Evolutionary conservation across 2,888 invertebrate species (phyloP).

Genomic region (Dascillus cervinus): DNA sequence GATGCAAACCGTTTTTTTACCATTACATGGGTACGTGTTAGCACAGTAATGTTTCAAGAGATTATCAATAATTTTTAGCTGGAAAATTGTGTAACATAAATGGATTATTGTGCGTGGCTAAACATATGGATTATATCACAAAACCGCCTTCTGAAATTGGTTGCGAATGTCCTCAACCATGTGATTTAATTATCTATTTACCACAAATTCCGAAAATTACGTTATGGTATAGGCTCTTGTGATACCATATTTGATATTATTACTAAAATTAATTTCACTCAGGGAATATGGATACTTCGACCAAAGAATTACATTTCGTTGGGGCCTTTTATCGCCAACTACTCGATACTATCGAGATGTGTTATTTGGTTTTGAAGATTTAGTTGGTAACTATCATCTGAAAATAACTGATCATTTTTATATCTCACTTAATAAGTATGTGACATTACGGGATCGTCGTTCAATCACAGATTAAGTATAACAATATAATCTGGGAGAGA

Average conservation of each 20-base stretch:
- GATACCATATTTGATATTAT: neutral
- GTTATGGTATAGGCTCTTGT: slow-evolving; percentile 32
- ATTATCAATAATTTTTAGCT: slow-evolving; percentile 26
- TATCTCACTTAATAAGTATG: too few species aligned
- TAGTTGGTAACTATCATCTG: slow-evolving; percentile 45
- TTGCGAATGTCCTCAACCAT: slow-evolving; percentile 44
- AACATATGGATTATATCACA: slow-evolving; percentile 35
- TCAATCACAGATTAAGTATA: too few species aligned
- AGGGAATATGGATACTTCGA: slow-evolving; percentile 39
- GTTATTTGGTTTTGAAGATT: slow-evolving; percentile 56
- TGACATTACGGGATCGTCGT: too few species aligned
- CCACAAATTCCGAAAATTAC: slow-evolving; percentile 36
- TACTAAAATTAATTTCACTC: neutral
- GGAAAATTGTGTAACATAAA: slow-evolving; percentile 45
- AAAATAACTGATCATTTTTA: too few species aligned
- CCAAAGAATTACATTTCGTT: slow-evolving; percentile 45
- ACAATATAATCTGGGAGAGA: too few species aligned
- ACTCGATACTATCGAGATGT: slow-evolving; percentile 53
- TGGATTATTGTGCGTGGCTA: slow-evolving; percentile 49
- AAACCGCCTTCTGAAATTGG: slow-evolving; percentile 32
- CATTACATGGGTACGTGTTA: slow-evolving; percentile 44
- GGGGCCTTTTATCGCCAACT: slow-evolving; percentile 47
- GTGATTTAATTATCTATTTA: slow-evolving; percentile 40
- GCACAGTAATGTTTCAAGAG: neutral
- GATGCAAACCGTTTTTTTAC: slow-evolving; percentile 55